Percentiles rank a stretch among this genome's conserved stretches.
These are phyloP conservation scores for Falco cherrug DNA, from an alignment of 2,797 vertebrate species.

Conservation along the genomic window DNA sequence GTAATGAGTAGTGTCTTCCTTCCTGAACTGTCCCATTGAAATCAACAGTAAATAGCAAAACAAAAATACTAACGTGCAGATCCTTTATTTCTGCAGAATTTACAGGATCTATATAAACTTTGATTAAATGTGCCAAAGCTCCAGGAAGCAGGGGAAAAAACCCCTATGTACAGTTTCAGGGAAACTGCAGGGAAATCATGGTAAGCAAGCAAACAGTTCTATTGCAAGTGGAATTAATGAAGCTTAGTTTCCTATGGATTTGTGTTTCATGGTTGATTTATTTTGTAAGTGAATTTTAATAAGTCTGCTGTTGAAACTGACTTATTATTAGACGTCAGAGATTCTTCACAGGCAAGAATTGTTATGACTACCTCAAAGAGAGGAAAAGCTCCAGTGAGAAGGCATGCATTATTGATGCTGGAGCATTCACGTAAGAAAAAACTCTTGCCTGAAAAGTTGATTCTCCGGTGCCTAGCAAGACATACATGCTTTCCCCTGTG, in stretches of 20 bases:
- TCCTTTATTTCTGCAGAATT: not conserved
- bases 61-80: not conserved
- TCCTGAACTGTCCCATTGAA: constrained; percentile 13
- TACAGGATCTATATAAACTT: not conserved
- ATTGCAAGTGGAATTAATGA: constrained; percentile 41
- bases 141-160: not conserved
- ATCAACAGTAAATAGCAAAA: not conserved
- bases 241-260: constrained; percentile 44
- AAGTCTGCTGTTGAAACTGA: constrained; percentile 10
- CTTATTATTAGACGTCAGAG: not conserved
- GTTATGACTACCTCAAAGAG: not conserved
- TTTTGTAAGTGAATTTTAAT: constrained; percentile 56
- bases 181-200: not conserved
- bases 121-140: not conserved
- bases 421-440: not conserved
- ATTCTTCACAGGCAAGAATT: not conserved
- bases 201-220: constrained; percentile 19
- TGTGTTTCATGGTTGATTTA: constrained; percentile 45
- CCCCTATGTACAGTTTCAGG: not conserved
- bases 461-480: not conserved
- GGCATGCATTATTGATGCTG: not conserved
- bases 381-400: not conserved
- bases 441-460: not conserved
- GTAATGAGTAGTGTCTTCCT: not conserved
- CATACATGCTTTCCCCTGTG: not conserved